Evolutionary conservation across 2,113 vertebrate genomes (phyloP).

Genomic region (Eudorcas thomsonii): DNA sequence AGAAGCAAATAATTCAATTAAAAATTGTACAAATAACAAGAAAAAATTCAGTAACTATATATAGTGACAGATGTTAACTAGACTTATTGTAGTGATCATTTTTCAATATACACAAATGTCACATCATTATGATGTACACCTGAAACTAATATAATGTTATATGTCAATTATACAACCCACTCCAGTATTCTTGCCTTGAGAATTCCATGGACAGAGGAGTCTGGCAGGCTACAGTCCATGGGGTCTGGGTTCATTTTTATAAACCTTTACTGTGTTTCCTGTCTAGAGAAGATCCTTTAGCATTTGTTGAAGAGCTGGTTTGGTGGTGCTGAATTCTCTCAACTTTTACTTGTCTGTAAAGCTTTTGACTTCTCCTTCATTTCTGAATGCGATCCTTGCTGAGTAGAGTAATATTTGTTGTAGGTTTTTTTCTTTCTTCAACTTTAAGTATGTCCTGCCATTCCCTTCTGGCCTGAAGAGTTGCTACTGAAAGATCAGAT

Average conservation of each 20-base stretch:
- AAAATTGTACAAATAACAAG: neutral
- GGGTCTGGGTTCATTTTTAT: neutral
- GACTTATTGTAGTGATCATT: neutral
- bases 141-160: neutral
- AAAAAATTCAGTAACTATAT: neutral
- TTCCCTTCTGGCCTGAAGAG: neutral
- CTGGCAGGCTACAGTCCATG: neutral
- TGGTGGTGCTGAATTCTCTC: neutral
- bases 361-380: neutral
- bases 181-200: neutral
- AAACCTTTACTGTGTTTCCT: neutral
- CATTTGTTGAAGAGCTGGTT: neutral
- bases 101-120: neutral
- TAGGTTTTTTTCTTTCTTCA: neutral
- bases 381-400: neutral
- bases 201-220: neutral
- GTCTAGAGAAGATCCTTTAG: neutral
- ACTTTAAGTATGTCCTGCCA: neutral
- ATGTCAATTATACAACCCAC: neutral
- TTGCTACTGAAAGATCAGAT: neutral
- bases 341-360: neutral
- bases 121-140: neutral
- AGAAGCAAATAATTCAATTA: neutral
- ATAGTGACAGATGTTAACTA: neutral
- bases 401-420: neutral